phyloP scores from a whole-genome alignment of 1,140 invertebrate genomes.

The Aphelenchoides fujianensis region DNA sequence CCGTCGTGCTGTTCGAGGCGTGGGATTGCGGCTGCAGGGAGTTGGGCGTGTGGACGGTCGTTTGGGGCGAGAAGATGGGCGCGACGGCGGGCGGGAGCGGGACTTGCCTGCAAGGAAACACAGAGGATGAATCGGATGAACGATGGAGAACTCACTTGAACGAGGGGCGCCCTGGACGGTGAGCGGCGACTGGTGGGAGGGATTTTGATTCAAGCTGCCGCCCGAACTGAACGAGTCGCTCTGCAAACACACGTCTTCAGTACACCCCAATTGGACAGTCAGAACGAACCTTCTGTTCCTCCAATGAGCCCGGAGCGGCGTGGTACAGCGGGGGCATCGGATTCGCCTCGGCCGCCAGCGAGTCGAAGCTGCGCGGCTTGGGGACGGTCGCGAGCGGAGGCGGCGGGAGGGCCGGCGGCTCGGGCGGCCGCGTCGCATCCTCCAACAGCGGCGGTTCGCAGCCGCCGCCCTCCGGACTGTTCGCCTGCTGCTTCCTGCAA shows the following conservation, averaged over 20 bases:
- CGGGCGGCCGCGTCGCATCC: neutral
- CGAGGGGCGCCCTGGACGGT: neutral
- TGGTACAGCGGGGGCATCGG: neutral
- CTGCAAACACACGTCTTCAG: neutral
- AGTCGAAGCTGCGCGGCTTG: neutral
- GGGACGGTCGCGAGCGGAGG: neutral
- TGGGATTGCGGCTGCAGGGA: conserved; percentile 19
- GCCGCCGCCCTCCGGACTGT: neutral
- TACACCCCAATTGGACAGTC: neutral
- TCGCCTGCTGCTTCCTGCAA: neutral
- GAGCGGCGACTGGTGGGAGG: neutral
- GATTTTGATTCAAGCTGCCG: neutral
- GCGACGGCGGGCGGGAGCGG: neutral
- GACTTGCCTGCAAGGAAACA: neutral
- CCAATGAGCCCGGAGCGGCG: neutral
- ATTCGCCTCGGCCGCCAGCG: neutral
- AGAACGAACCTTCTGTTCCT: neutral
- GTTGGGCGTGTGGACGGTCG: conserved; percentile 16
- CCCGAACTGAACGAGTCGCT: conserved; percentile 3
- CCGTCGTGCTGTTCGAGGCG: conserved; percentile 2
- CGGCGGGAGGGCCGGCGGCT: neutral
- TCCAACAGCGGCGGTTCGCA: conserved; percentile 19
- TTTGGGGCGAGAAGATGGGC: conserved; percentile 9
- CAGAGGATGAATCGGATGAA: neutral
- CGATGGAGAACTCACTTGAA: neutral